Base-by-base conservation (phyloP, 2,888 invertebrate genomes). In the Zootermopsis nevadensis region DNA sequence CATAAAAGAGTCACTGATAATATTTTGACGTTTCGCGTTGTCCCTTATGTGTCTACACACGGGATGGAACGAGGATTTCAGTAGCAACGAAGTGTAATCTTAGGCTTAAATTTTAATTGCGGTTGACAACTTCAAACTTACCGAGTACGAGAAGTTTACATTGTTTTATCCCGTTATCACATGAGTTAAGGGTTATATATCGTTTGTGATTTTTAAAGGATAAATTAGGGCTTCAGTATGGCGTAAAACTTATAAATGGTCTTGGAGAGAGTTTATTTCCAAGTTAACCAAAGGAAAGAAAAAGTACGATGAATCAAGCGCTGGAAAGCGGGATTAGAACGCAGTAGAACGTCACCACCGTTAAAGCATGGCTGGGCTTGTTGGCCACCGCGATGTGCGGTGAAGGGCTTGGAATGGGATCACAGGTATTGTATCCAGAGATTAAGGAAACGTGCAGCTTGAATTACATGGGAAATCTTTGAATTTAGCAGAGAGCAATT, bases 231-330 rank as follows among this genome's bases (percentile, higher is more conserved):
- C 69, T 69, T 69, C 33, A 69, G 69, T 31, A 33, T 12, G 33
- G 69, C 15, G 69, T 69, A 33, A 33, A 69, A 69, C 19, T 19
- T 15, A 69, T 33, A 33, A 19, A 27, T 60, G 66, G n/a, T 66
- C 27, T 31, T 19, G n/a, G 31, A 69, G 22, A 19, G 15, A 69
- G 69, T 69, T 69, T 24, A 12, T 69, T 69, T 69, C 31, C 33
- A 69, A 69, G 33, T 69, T 69, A 69, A 69, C 69, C 33, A 69
- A 69, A 69, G 69, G 27, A 69, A 69, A 31, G 33, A 33, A 69
- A 69, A 19, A 69, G 15, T 24, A 69, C 69, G 33, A 69, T 69
- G 33, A 69, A 69, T 69, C 69, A 69, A 22, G 66, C 27, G 10
- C 27, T 27, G 27, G 27, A 27, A 66, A 66, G 66, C 19, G 69